A percentile compares a stretch with the other conserved stretches of the same genome.
These are phyloP conservation scores for Cremastobaeus sp. DNA, from an alignment of 2,888 invertebrate species.

Conservation along the genomic window DNA sequence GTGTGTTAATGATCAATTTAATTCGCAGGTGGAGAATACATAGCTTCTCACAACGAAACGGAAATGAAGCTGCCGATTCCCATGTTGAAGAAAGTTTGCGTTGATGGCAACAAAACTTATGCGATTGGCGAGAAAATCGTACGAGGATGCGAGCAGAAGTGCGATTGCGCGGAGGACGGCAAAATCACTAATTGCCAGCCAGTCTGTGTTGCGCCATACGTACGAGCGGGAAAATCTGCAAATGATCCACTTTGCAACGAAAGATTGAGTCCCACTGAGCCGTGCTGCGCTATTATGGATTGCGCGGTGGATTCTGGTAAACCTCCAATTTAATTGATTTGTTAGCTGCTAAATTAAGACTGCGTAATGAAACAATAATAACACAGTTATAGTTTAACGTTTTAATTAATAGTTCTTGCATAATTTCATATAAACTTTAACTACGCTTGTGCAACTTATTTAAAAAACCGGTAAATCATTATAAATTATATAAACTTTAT, in stretches of 20 bases:
- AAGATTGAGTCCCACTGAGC: conserved; percentile 84
- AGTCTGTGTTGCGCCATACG: conserved; percentile 84
- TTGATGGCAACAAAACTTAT: conserved; percentile 76
- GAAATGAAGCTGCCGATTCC: conserved; percentile 63
- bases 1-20: neutral
- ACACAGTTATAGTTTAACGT: no score
- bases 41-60: conserved; percentile 69
- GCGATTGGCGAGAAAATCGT: conserved; percentile 85
- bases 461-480: no score
- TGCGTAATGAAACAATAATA: neutral
- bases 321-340: conserved; percentile 1
- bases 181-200: conserved; percentile 84
- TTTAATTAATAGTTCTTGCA: no score
- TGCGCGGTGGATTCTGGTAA: conserved; percentile 83
- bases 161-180: conserved; percentile 84
- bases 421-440: no score
- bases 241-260: conserved; percentile 86
- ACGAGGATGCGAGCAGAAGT: conserved; percentile 87
- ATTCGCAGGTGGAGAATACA: conserved; percentile 71
- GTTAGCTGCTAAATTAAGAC: neutral
- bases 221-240: conserved; percentile 83
- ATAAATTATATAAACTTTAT: no score
- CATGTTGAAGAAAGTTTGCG: conserved; percentile 61
- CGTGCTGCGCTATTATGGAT: conserved; percentile 85
- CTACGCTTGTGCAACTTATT: no score